These are phyloP conservation scores for Phataginus tricuspis DNA, from an alignment of 2,797 vertebrate genomes.

Conservation along the genomic window DNA sequence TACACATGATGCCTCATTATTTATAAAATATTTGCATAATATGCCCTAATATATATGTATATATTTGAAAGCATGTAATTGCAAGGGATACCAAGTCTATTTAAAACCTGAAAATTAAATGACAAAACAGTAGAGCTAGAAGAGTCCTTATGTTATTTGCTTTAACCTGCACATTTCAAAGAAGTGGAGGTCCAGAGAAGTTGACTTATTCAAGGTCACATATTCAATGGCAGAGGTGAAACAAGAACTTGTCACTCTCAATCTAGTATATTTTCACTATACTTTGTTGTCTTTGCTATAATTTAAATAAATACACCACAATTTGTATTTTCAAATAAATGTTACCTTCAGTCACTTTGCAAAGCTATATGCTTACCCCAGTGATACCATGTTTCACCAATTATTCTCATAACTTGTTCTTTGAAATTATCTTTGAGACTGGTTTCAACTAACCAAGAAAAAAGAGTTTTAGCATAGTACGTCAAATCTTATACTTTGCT, in stretches of 20 bases:
- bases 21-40: not conserved
- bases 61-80: not conserved
- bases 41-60: not conserved
- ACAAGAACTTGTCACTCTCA: not conserved
- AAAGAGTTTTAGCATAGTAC: too few species aligned
- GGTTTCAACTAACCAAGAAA: not conserved
- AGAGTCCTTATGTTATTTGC: not conserved
- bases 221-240: not conserved
- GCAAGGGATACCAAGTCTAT: not conserved
- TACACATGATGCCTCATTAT: not conserved
- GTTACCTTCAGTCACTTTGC: not conserved
- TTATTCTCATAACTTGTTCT: not conserved
- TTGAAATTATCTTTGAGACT: not conserved
- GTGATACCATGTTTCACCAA: not conserved
- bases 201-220: not conserved
- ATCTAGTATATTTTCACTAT: not conserved
- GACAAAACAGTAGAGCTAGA: not conserved
- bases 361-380: not conserved
- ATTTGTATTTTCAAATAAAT: not conserved
- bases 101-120: constrained; percentile 11
- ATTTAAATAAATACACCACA: not conserved
- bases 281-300: not conserved
- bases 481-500: too few species aligned
- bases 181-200: not conserved
- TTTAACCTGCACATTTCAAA: not conserved